Percentiles rank a stretch among this genome's conserved stretches.
Evolutionary conservation across 1,140 invertebrate species (phyloP).

Genomic region (Maniola jurtina): DNA sequence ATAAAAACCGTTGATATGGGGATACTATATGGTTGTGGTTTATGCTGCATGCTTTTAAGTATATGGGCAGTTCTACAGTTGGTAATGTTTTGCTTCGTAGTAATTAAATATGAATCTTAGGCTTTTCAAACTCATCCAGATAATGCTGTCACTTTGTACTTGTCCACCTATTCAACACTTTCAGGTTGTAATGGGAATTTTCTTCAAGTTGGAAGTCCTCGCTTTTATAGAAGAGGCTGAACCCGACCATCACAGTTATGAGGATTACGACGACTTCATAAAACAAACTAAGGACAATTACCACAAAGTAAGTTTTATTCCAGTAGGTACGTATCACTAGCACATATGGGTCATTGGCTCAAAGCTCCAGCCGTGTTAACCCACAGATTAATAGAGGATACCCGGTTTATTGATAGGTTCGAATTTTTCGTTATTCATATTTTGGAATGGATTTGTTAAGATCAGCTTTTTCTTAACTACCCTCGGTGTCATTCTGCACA

Average conservation of each 20-base stretch:
- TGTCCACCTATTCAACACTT: constrained; percentile 21
- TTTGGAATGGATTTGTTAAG: too few relatives aligned
- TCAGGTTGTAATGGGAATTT: constrained; percentile 59
- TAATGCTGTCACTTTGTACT: neutral
- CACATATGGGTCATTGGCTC: too few relatives aligned
- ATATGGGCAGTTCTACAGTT: constrained; percentile 60
- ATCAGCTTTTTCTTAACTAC: too few relatives aligned
- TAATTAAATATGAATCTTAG: neutral
- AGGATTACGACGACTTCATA: constrained; percentile 53
- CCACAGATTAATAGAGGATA: too few relatives aligned
- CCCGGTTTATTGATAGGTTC: too few relatives aligned
- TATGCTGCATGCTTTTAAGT: constrained; percentile 56
- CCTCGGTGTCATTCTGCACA: too few relatives aligned
- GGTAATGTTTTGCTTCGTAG: constrained; percentile 37
- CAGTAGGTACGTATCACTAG: too few relatives aligned
- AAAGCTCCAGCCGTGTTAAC: too few relatives aligned
- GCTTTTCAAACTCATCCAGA: neutral
- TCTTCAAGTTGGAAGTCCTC: constrained; percentile 53
- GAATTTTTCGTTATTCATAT: too few relatives aligned
- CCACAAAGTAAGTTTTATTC: constrained; percentile 26
- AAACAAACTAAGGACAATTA: constrained; percentile 52
- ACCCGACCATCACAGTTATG: constrained; percentile 40
- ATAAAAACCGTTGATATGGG: constrained; percentile 26
- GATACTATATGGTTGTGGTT: constrained; percentile 41
- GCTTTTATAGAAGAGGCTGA: constrained; percentile 54